Conservation (phyloP, 1,140 invertebrate species). For the Drosophila sproati region DNA sequence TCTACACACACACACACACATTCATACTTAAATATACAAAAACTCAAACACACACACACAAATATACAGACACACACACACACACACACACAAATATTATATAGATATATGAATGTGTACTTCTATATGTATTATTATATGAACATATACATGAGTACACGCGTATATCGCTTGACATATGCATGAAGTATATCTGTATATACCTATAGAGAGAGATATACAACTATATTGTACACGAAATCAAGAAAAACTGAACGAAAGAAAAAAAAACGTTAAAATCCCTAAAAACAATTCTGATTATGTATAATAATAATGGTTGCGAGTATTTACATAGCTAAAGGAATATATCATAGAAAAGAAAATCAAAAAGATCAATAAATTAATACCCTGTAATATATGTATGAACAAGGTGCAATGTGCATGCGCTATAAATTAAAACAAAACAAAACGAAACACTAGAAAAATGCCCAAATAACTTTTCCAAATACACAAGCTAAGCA, state of each 20-base stretch:
- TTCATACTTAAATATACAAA: conserved; percentile 12
- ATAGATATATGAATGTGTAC: conserved; percentile 10
- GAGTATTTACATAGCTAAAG: conserved; percentile 56
- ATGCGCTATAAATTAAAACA: conserved; percentile 24
- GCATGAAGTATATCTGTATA: conserved; percentile 14
- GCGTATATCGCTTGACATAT: conserved; percentile 12
- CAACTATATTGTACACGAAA: conserved; percentile 9
- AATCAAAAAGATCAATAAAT: conserved; percentile 11
- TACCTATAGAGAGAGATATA: conserved; percentile 7
- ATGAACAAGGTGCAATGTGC: conserved; percentile 41
- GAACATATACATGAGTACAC: conserved; percentile 9
- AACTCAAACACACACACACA: conserved; percentile 15
- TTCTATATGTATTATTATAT: conserved; percentile 12
- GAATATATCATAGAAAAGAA: conserved; percentile 27
- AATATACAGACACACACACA: conserved; percentile 20
- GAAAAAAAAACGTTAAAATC: conserved; percentile 2
- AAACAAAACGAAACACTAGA: conserved; percentile 28
- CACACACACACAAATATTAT: conserved; percentile 16
- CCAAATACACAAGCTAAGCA: conserved; percentile 44
- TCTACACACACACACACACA: conserved; percentile 53
- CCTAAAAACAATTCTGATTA: conserved; percentile 32
- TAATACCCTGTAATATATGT: conserved; percentile 45
- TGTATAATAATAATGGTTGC: conserved; percentile 41
- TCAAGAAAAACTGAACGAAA: background rate
- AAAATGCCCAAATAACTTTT: conserved; percentile 55